Evolutionary conservation across 2,888 invertebrate genomes (phyloP).

Genomic region (Chrysomela aeneicollis): DNA sequence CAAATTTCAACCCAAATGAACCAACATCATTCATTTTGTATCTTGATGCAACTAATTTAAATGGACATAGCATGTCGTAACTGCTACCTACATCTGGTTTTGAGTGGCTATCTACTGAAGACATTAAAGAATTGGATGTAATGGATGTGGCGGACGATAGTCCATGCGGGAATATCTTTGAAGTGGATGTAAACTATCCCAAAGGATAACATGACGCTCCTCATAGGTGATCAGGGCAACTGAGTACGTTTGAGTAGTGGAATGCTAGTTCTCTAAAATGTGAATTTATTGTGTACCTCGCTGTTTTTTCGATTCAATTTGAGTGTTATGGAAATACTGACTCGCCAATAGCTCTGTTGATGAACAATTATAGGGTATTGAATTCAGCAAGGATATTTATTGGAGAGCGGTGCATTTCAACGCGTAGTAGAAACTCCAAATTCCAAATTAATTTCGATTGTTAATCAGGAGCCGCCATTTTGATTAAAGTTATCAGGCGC

Average conservation of each 20-base stretch:
- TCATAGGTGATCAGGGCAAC: no score
- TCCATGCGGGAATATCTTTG: background rate
- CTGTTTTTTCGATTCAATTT: no score
- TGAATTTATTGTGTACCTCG: no score
- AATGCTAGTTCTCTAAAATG: no score
- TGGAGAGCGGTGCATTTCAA: background rate
- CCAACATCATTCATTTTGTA: slow-evolving; percentile 12
- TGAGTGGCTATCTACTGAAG: background rate
- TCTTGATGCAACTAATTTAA: slow-evolving; percentile 24
- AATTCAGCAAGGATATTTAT: background rate
- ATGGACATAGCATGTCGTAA: slow-evolving; percentile 20
- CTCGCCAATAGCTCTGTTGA: background rate
- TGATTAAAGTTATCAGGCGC: slow-evolving; percentile 24
- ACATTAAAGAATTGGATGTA: background rate
- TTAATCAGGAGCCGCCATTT: slow-evolving; percentile 10
- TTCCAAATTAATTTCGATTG: slow-evolving; percentile 2
- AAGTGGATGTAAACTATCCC: background rate
- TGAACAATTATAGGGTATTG: background rate
- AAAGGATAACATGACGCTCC: background rate
- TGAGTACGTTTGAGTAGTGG: no score
- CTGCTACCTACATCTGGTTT: slow-evolving; percentile 18
- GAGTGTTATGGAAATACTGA: no score
- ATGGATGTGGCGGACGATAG: background rate
- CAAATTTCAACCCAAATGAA: slow-evolving; percentile 6
- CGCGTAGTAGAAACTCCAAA: background rate